Evolutionary conservation across 2,113 vertebrate genomes (phyloP), one percentile per base, ranked within the genome.

Genomic region (Sclerurus mexicanus): DNA sequence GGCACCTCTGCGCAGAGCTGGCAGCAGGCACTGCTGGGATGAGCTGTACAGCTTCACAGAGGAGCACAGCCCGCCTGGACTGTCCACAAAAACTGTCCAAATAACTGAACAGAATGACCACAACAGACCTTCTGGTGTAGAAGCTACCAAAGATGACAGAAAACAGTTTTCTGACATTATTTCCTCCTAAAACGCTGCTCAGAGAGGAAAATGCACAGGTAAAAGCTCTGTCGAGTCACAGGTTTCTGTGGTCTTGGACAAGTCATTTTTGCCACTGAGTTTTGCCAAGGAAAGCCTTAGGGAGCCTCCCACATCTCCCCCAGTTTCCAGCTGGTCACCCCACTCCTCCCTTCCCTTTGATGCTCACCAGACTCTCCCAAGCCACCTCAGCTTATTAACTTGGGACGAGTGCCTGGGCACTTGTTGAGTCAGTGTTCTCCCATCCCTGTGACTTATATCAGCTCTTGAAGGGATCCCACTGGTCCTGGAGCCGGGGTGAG

Each of bases 321-420:
- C 23, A 10, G 13, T 56, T 90, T 81, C 50, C 80, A 88, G 63
- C 40, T 72, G 85, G 44, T n/a, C 58, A 49, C 6, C 1, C 1
- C 31, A 44, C 14, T 42, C 35, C 31, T 77, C 42, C 22, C n/a
- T 63, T 63, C 6, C 3, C 19, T 68, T 12, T 87, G 74, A 72
- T 63, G 89, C 14, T 78, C 35, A 31, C 47, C 90, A 95, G 75
- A 16, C 27, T 76, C 50, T 52, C 55, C 56, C 64, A 74, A 68
- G 64, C 39, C 64, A 49, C 39, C 49, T 63, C 84, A 92, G 44
- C 46, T 50, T 59, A 69, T 76, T 49, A 62, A 53, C 14, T 69
- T 0, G 0, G 63, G 14, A 55, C 0, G 0, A 74, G 28, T 19
- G 37, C 49, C 74, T 30, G 50, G 35, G 40, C 33, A 35, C 3